These are phyloP conservation scores for Petrophora chlorosata DNA, from an alignment of 2,888 invertebrate species.

Conservation along the genomic window DNA sequence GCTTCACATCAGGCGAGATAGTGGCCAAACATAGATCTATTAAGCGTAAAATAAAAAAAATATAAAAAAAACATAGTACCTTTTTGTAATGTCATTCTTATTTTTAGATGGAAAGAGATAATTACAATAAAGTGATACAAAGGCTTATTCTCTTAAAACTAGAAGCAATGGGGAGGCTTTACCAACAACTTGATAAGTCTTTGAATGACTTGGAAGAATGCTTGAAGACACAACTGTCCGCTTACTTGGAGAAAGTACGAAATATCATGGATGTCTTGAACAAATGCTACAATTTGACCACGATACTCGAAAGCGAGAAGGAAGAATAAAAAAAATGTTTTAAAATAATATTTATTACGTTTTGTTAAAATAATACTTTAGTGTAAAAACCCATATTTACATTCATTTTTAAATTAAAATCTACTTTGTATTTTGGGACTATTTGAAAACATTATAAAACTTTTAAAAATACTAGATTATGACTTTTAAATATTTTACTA, in stretches of 20 bases:
- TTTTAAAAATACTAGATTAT: slow-evolving; percentile 6
- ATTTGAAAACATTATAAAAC: background rate
- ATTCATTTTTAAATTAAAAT: slow-evolving; percentile 18
- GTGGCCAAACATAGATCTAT: too few species aligned
- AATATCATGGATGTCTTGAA: slow-evolving; percentile 44
- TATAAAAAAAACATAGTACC: too few species aligned
- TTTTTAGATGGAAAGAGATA: slow-evolving; percentile 64
- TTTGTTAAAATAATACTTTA: slow-evolving; percentile 59
- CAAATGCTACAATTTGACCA: slow-evolving; percentile 49
- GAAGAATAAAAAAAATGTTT: slow-evolving; percentile 24
- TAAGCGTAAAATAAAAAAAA: too few species aligned
- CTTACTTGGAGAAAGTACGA: slow-evolving; percentile 48
- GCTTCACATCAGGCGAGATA: too few species aligned
- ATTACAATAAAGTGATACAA: slow-evolving; percentile 53
- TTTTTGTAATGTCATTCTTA: too few species aligned
- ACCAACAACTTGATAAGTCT: slow-evolving; percentile 37
- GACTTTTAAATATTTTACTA: slow-evolving; percentile 5
- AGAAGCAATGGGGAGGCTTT: slow-evolving; percentile 46
- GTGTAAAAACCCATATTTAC: slow-evolving; percentile 55
- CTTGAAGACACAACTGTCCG: slow-evolving; percentile 44
- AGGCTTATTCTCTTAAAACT: slow-evolving; percentile 55
- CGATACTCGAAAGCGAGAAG: background rate
- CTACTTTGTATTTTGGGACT: slow-evolving; percentile 34
- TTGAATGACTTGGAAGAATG: slow-evolving; percentile 49
- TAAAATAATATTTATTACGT: slow-evolving; percentile 45